Evolutionary conservation across 2,888 invertebrate species (phyloP), one percentile per base, ranked within the genome.

Genomic region (Eilema caniola): DNA sequence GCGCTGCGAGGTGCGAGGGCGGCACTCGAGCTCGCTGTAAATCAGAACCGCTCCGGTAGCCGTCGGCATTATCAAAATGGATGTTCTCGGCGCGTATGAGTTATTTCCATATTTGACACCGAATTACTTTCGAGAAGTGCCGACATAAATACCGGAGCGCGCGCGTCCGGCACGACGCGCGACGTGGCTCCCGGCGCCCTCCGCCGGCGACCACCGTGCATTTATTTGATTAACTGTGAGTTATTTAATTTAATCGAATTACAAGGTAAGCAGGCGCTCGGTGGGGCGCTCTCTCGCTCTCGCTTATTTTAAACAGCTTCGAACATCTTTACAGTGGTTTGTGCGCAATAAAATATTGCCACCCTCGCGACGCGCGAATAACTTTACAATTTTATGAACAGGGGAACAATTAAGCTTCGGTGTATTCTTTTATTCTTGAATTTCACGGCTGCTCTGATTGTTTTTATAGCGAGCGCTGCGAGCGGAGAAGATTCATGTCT

Each of bases 191-290:
- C 73, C 67, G 77, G 72, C 84, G 74, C 85, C 86, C 84, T 72
- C 86, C 84, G 47, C 77, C 86, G 80, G 84, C 90, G 91, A 90
- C 93, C 92, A 90, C 89, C 88, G 86, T 91, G 93, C 95, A 95
- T 95, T 95, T 95, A 95, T 95, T 95, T 95, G 95, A 95, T 95
- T 95, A 95, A 95, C 95, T 95, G 91, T 86, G 94, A 95, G 95
- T 95, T 95, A 94, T 95, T 95, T 95, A 95, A 95, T 95, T 95
- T 95, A 95, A 95, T 95, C 93, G 93, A 95, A 92, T 95, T 95
- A 95, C 90, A 92, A 94, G 92, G 93, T 92, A 90, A 93, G 91
- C 91, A 66, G 67, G 65, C 66, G 59, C 72, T 66, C 85, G 88
- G 88, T 83, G 83, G 83, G 82, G 84, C 81, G 82, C 80, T 82